Evolutionary conservation across 2,888 invertebrate genomes (phyloP), one percentile per base, ranked within the genome.

Genomic region (Drosophila kokeensis): DNA sequence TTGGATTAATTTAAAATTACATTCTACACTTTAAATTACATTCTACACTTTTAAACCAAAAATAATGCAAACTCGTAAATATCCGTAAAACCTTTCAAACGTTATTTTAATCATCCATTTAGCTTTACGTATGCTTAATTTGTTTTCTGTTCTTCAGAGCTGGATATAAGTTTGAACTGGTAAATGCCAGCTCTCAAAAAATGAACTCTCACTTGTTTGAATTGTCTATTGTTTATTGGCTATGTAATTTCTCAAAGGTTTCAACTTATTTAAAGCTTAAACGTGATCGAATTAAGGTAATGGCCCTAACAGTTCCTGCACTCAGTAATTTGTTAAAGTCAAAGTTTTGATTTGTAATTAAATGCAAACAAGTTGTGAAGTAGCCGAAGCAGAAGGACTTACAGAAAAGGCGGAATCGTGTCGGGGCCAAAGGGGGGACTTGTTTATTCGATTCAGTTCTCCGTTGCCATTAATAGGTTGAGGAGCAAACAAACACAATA

Each of bases 261-360:
- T 62, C 13, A 40, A 30, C 29, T 58, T 13, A 40, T 55, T 32
- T 15, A 15, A 7, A 15, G 30, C 42, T 40, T 54, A 45, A 73
- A 24, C 13, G 36, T 66, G 18, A 8, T 27, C 29, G 13, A 40
- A 18, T 45, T 50, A 49, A 42, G 48, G 11, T 40, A 70, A 54
- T 72, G 38, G 38, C 42, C 29, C 15, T 29, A 34, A 62, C 53
- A 69, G 42, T 69, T 76, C 27, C 36, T 38, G 55, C 49, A 54
- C 72, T 50, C 30, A 34, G 8, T 67, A 60, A 48, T 29, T 48
- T 58, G 58, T 52, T 66, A 45, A 36, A 61, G 61, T 64, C 54
- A 53, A 59, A 74, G 36, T 67, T 67, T 69, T 72, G 53, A 67
- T 69, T 67, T 69, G 74, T 74, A 81, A 80, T 81, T 74, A 69